Conservation (phyloP, 1,140 invertebrate genomes). For the Drosophila murphyi region DNA sequence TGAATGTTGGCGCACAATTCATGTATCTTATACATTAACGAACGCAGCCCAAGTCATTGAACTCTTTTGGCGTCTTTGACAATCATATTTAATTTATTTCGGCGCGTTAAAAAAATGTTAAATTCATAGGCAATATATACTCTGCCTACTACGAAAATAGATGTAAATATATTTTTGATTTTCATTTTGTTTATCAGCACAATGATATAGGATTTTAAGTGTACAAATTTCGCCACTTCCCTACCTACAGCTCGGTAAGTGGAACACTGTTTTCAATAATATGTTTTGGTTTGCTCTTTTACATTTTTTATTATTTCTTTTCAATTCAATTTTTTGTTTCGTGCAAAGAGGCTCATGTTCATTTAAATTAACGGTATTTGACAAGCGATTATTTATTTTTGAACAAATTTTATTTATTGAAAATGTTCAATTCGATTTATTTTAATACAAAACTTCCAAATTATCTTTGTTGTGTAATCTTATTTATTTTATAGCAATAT, state of each 20-base stretch:
- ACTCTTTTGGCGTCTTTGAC: not conserved
- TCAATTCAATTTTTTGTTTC: not conserved
- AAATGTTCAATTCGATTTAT: not conserved
- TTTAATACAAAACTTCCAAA: too few relatives aligned
- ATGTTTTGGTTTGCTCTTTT: not conserved
- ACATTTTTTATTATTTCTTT: not conserved
- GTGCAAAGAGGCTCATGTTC: not conserved
- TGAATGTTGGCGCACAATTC: slow-evolving; percentile 16
- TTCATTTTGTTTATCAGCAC: not conserved
- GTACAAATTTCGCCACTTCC: too few relatives aligned
- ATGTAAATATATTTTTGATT: too few relatives aligned
- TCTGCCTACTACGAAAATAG: too few relatives aligned
- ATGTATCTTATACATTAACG: slow-evolving; percentile 10
- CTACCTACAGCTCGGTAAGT: too few relatives aligned
- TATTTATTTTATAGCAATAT: too few relatives aligned
- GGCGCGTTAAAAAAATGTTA: not conserved
- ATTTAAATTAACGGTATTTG: slow-evolving; percentile 4
- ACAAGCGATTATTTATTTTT: not conserved
- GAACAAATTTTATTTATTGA: not conserved
- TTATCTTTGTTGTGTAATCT: too few relatives aligned
- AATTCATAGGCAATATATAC: not conserved
- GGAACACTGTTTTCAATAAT: not conserved
- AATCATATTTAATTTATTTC: slow-evolving; percentile 9
- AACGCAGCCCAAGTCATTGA: slow-evolving; percentile 13
- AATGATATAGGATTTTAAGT: not conserved